phyloP scores from a whole-genome alignment of 2,888 invertebrate species.

The Nomada hirtipes region DNA sequence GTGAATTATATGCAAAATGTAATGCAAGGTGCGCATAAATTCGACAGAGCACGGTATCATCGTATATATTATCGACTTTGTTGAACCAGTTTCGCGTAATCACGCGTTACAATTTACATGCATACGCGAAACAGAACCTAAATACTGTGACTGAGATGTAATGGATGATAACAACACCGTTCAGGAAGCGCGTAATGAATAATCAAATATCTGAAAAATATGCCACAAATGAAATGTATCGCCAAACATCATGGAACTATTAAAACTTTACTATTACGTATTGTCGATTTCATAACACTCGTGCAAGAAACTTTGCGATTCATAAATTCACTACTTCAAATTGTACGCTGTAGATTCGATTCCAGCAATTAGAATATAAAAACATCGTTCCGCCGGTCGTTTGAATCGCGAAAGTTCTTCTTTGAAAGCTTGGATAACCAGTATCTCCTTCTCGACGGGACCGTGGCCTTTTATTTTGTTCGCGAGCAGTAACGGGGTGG shows the following conservation, averaged over 20 bases:
- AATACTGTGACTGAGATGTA: conserved; percentile 41
- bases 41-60: conserved; percentile 19
- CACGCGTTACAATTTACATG: conserved; percentile 37
- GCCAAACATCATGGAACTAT: background rate
- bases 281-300: background rate
- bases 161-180: conserved; percentile 42
- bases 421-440: conserved; percentile 80
- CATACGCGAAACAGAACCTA: conserved; percentile 6
- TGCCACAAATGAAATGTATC: background rate
- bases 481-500: conserved; percentile 38
- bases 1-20: conserved; percentile 34
- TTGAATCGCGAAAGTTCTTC: conserved; percentile 80
- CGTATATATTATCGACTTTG: conserved; percentile 34
- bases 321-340: conserved; percentile 18
- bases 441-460: conserved; percentile 63
- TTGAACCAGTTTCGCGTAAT: conserved; percentile 42
- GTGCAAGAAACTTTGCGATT: background rate
- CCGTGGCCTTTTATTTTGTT: conserved; percentile 70
- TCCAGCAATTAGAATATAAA: conserved; percentile 75
- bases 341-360: conserved; percentile 46
- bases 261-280: background rate
- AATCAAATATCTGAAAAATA: conserved; percentile 14
- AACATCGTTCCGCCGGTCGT: conserved; percentile 80
- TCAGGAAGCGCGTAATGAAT: conserved; percentile 22
- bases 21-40: conserved; percentile 39